Base-by-base conservation (phyloP, 2,113 vertebrate species). In the Camelus bactrianus region DNA sequence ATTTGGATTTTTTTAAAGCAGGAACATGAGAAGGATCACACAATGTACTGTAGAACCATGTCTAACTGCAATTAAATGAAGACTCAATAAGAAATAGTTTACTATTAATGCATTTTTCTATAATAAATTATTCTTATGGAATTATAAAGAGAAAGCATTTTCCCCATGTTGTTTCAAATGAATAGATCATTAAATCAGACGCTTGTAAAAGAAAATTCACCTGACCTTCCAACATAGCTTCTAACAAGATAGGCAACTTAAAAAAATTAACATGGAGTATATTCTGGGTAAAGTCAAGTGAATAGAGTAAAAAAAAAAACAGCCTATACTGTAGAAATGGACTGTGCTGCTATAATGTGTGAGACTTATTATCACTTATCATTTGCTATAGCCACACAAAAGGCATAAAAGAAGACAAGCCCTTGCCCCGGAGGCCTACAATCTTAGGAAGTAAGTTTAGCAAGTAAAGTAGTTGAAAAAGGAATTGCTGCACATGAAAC, bases 391-490 rank as follows among this genome's bases (percentile, higher is more conserved):
- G 60, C 24, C 48, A 79, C 60, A 69, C 15, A 88, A 58, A 93
- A 56, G 54, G 60, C 60, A 86, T 88, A 91, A 97, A 97, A 89
- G 65, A 95, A 95, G 32, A 88, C 46, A 94, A 26, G 32, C 24
- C 52, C 67, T 96, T 95, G 35, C 92, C 76, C 84, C 75, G 30
- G 65, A 85, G 92, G 80, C 60, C 30, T 89, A 89, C 35, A 88
- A 11, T 93, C 19, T 89, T 76, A 77, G 24, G 35, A 73, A 95
- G 54, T 91, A 96, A 95, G 70, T 96, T 90, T 92, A 97, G 65
- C 50, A 95, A 93, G 70, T 22, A 91, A 92, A 96, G 35, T 82
- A 94, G 80, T 73, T 89, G 90, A 79, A 82, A 95, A 97, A 96
- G 3, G 6, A 96, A 96, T 90, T 90, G 54, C 4, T 92, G 9